Evolutionary conservation across 2,797 vertebrate genomes (phyloP).

Genomic region (Benthosema pterotum): DNA sequence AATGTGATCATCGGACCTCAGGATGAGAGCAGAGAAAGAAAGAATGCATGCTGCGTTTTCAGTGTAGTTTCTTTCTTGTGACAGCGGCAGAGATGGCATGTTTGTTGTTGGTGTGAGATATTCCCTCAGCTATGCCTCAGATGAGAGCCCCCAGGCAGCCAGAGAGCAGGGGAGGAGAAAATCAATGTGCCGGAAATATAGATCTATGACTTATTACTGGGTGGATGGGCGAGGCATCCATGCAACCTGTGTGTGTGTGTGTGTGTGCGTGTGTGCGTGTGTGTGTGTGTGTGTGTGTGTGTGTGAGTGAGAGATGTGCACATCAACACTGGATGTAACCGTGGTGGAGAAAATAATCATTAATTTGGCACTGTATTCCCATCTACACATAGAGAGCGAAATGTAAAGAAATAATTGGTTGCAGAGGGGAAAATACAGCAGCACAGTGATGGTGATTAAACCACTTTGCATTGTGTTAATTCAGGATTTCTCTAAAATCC

Average conservation of each 20-base stretch:
- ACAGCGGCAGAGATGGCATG: neutral
- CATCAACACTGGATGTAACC: too few species aligned
- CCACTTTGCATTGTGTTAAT: too few species aligned
- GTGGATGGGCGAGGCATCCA: conserved; percentile 27
- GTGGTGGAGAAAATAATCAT: too few species aligned
- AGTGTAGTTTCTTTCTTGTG: conserved; percentile 32
- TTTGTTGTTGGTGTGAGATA: too few species aligned
- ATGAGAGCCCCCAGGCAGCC: too few species aligned
- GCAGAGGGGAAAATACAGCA: too few species aligned
- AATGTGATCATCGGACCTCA: neutral
- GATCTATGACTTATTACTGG: conserved; percentile 56
- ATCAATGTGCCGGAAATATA: conserved; percentile 34
- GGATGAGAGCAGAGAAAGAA: neutral
- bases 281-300: conserved; percentile 4
- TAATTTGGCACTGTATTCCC: too few species aligned
- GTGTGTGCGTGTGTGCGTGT: conserved; percentile 13
- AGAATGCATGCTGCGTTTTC: conserved; percentile 11
- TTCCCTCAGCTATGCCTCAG: too few species aligned
- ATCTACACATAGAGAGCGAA: too few species aligned
- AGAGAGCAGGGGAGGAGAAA: conserved; percentile 20
- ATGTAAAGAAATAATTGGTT: too few species aligned
- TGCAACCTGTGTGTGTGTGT: neutral
- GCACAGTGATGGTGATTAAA: too few species aligned
- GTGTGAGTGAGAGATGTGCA: neutral
- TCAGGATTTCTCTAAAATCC: too few species aligned